Base-by-base conservation (phyloP, 1,140 invertebrate genomes). In the Sweltsa coloradensis region DNA sequence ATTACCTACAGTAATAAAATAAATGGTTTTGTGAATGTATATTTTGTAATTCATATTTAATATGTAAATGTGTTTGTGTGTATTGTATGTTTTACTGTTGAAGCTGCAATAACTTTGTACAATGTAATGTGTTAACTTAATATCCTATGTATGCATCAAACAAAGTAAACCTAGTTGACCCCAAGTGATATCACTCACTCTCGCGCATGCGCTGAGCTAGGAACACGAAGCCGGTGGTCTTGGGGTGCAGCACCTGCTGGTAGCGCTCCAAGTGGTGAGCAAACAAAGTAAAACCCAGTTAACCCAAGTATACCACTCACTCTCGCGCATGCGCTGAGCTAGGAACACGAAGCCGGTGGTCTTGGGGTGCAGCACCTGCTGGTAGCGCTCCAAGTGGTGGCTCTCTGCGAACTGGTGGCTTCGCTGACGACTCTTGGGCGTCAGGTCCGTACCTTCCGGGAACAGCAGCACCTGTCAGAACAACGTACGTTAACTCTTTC, bases 381-480 rank as follows among this genome's bases (percentile, higher is more conserved):
- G 67, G 53, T 89, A 89, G 34, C 66, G 61, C 60, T 74, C 57
- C 19, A 89, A 63, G 51, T 76, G 71, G 58, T 85, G 73, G 53
- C 79, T 76, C 9, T 66, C 61, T 1, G 88, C 89, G 66, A 76
- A 91, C 37, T 67, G 68, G 53, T 89, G 73, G 50, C 87, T 91
- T 43, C 74, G 79, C 26, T 63, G 65, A 51, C 78, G 80, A 42
- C 83, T 88, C 23, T 66, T 70, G n/a, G 66, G 64, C 16, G 83
- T 86, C 21, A 91, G 67, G 63, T 93, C 86, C 1, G 89, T 93
- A 3, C 90, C 89, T 67, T 93, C 89, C 0, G 89, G 89, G 60
- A 92, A 94, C 47, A 94, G 70, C 13, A 92, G 66, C 22, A 93
- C 58, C 64, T 81, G 54, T n/a, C n/a, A n/a, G n/a, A n/a, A n/a